Conservation (phyloP, 2,888 invertebrate genomes). For the Caenorhabditis wallacei region DNA sequence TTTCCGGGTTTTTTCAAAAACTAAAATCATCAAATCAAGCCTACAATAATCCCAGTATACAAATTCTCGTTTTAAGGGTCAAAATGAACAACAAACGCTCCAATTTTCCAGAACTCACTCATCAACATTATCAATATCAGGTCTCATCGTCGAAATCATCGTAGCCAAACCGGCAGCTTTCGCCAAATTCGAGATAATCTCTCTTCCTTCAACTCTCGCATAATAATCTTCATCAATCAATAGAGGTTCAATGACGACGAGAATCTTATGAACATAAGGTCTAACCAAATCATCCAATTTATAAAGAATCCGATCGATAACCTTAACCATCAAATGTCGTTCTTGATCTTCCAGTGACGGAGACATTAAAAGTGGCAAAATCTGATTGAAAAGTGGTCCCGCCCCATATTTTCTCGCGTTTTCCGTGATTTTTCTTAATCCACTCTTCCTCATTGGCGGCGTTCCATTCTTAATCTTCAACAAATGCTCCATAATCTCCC, state of each 20-base stretch:
- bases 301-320: slow-evolving; percentile 96
- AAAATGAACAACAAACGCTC: not conserved
- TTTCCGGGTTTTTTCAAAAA: no score
- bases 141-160: slow-evolving; percentile 99
- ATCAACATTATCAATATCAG: slow-evolving; percentile 96
- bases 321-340: slow-evolving; percentile 96
- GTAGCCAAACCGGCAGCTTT: slow-evolving; percentile 99
- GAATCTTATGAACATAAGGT: slow-evolving; percentile 99
- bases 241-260: slow-evolving; percentile 98
- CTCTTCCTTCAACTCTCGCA: slow-evolving; percentile 97
- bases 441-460: slow-evolving; percentile 95
- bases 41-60: no score
- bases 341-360: slow-evolving; percentile 99
- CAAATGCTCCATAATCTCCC: slow-evolving; percentile 98
- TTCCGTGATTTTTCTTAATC: slow-evolving; percentile 89
- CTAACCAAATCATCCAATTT: slow-evolving; percentile 98
- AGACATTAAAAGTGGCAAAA: slow-evolving; percentile 98
- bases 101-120: slow-evolving; percentile 71
- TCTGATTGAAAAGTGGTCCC: slow-evolving; percentile 98
- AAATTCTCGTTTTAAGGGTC: no score
- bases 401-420: slow-evolving; percentile 99
- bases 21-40: no score
- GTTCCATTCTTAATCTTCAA: slow-evolving; percentile 99
- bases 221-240: slow-evolving; percentile 99
- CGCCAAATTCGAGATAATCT: slow-evolving; percentile 96